Evolutionary conservation across 2,113 vertebrate genomes (phyloP), one percentile per base, ranked within the genome.

Genomic region (Calypte anna): DNA sequence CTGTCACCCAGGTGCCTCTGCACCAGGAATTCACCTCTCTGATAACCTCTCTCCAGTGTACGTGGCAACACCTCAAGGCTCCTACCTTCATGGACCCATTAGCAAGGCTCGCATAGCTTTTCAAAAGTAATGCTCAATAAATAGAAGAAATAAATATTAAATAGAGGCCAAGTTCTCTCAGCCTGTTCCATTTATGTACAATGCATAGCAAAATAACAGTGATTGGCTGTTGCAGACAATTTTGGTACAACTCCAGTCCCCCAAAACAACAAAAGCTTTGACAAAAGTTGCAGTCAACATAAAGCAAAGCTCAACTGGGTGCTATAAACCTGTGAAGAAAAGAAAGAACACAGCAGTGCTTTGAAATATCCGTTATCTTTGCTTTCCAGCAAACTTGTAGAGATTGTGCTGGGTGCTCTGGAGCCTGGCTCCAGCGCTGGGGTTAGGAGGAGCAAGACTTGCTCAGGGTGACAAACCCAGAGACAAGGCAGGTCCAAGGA

Each of bases 101-200:
- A 1, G 69, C 79, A 84, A 55, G 51, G 90, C 50, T 58, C 58
- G 59, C 88, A 82, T 19, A 73, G 50, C 38, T 91, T 90, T 79
- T 94, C 85, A 1, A 53, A 93, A 96, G 91, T 92, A 96, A 94
- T 93, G 97, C 87, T 96, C 93, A 97, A 98, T 98, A 98, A 98
- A 98, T 98, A 98, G 91, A 97, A 96, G 96, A 97, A 98, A 98
- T 98, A 98, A 98, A 98, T 97, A 98, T 97, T 97, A 98, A 97
- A 96, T 94, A 96, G 96, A 97, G 94, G 96, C 91, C 31, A 88
- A 84, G 86, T 90, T 74, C 88, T 61, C 59, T 96, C 82, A 94
- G 93, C 92, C 88, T 77, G 68, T 95, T 97, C 88, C 91, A 70
- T 85, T 67, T 97, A 98, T 98, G 88, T 98, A 98, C 98, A 98